Conservation (phyloP, 2,888 invertebrate genomes). For the Tipula lateralis region DNA sequence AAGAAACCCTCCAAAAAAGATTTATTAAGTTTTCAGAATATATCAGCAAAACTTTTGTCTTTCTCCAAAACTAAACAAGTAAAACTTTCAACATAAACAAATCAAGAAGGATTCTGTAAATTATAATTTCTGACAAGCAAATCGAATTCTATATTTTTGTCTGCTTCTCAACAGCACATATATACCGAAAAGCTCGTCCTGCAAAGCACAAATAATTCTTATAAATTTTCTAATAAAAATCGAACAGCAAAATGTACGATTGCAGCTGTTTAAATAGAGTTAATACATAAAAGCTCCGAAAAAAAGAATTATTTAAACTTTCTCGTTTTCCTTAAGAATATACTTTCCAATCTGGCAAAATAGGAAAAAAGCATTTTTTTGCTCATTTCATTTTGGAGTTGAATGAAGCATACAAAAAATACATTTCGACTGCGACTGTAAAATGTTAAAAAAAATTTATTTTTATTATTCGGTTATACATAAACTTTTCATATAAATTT, state of each 20-base stretch:
- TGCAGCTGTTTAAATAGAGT: not conserved
- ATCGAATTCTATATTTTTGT: not conserved
- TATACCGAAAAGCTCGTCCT: not conserved
- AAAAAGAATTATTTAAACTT: not conserved
- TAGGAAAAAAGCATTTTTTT: not conserved
- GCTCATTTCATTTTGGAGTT: not conserved
- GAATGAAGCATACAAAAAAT: not conserved
- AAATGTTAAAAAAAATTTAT: not conserved
- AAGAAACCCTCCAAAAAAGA: no score
- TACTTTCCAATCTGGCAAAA: not conserved
- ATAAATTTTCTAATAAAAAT: not conserved
- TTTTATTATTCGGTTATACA: not conserved
- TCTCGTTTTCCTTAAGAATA: not conserved
- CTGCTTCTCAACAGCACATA: not conserved
- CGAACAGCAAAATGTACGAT: not conserved
- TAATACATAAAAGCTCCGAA: not conserved
- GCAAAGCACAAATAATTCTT: not conserved
- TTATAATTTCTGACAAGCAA: not conserved
- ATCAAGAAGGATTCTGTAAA: not conserved
- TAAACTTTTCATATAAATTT: not conserved
- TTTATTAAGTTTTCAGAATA: no score
- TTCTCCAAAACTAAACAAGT: not conserved
- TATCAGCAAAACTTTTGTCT: no score
- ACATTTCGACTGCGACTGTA: not conserved
- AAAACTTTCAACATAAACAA: not conserved